Conservation (phyloP, 2,888 invertebrate genomes). For the Formica aserva region DNA sequence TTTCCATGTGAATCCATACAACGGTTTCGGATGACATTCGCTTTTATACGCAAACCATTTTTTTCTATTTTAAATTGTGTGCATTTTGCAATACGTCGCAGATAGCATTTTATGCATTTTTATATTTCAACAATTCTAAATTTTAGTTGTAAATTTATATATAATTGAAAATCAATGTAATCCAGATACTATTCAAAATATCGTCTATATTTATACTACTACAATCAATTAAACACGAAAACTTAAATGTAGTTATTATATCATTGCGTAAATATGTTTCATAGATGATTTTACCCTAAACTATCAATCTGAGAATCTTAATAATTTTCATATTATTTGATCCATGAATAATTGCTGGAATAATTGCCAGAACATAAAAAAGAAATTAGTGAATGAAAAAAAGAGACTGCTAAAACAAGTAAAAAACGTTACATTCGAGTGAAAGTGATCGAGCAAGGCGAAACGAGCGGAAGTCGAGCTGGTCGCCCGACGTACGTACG, state of each 20-base stretch:
- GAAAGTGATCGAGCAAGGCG: conserved; percentile 40
- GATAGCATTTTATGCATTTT: background rate
- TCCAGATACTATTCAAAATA: conserved; percentile 29
- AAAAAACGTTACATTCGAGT: conserved; percentile 15
- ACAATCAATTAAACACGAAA: conserved; percentile 23
- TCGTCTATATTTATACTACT: background rate
- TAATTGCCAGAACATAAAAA: background rate
- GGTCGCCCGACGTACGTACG: conserved; percentile 7
- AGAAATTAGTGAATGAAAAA: background rate
- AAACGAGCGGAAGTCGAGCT: conserved; percentile 24
- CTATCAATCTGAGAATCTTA: background rate
- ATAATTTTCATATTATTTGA: background rate
- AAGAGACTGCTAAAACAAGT: background rate
- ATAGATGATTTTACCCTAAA: background rate
- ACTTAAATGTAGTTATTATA: conserved; percentile 9
- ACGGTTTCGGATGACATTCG: background rate
- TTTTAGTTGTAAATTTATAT: background rate
- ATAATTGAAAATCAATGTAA: conserved; percentile 6
- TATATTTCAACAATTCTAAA: background rate
- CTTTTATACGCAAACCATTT: background rate
- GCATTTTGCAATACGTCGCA: background rate
- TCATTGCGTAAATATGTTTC: background rate
- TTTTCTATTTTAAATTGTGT: background rate
- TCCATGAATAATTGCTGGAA: background rate
- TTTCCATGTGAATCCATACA: background rate